phyloP scores from a whole-genome alignment of 1,140 invertebrate species.

The Antheraea mylitta region DNA sequence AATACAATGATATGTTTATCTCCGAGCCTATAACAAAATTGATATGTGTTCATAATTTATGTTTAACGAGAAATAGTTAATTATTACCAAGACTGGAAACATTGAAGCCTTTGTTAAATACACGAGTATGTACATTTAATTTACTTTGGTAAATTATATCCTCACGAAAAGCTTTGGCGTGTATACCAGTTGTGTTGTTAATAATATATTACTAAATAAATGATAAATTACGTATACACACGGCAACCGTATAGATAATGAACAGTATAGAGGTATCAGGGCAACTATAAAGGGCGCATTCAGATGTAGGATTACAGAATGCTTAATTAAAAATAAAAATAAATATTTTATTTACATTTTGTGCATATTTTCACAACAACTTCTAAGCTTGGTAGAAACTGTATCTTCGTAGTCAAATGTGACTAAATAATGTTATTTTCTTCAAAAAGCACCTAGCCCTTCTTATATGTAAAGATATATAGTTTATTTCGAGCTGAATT shows the following conservation, averaged over 20 bases:
- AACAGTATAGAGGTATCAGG: neutral
- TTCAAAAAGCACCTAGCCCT: no score
- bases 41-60: neutral
- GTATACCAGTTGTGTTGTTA: neutral
- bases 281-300: neutral
- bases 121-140: conserved; percentile 3
- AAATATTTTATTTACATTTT: no score
- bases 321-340: no score
- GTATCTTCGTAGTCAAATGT: no score
- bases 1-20: neutral
- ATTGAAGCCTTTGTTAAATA: neutral
- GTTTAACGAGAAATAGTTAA: conserved; percentile 3
- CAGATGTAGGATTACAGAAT: neutral
- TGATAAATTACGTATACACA: neutral
- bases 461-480: no score
- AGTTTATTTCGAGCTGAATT: no score
- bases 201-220: neutral
- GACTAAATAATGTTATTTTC: no score
- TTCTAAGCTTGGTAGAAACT: no score
- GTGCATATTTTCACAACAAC: no score
- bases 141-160: neutral
- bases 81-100: neutral
- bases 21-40: neutral
- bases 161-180: neutral
- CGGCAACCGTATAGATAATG: neutral